Evolutionary conservation across 2,113 vertebrate species (phyloP), one percentile per base, ranked within the genome.

Genomic region (Ptilorrhoa leucosticta): DNA sequence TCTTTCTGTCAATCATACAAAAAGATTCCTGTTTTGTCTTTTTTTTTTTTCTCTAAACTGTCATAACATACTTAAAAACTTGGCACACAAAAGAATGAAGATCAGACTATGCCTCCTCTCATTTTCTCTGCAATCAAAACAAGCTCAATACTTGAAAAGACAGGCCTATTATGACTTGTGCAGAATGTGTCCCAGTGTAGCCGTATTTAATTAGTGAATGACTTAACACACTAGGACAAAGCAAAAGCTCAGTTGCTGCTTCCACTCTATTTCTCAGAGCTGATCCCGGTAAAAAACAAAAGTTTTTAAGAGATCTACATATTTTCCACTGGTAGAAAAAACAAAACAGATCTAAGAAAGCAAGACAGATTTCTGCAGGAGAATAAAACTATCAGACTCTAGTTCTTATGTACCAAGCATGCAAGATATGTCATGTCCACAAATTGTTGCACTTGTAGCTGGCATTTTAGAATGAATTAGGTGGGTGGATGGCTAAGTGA

Each of bases 51-150:
- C 80, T 42, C n/a, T 90, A 16, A 79, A 68, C 13, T 60, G 83
- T 95, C 83, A 89, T 40, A 96, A 95, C 4, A 21, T 63, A 73
- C 45, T 83, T 58, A 56, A 86, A 78, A 88, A 80, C 17, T 53
- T 70, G 57, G 50, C 75, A 88, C 24, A 96, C 44, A 77, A 85
- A 50, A 53, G 63, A 81, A 95, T 47, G 45, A n/a, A 83, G 39
- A 70, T 39, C 47, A 89, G 81, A 77, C 54, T 89, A 75, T n/a
- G 35, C 47, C 81, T 87, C 66, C 66, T 66, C 45, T 83, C 44
- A 65, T 87, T 92, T 93, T 88, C 56, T 88, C 70, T 87, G 30
- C 69, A 93, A 78, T 83, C 72, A 89, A 89, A 94, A 94, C 63
- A 94, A 93, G 85, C 28, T 70, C 48, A 50, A 19, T 58, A 58